Evolutionary conservation across 2,113 vertebrate genomes (phyloP), one percentile per base, ranked within the genome.

Genomic region (Brachirus orientalis): DNA sequence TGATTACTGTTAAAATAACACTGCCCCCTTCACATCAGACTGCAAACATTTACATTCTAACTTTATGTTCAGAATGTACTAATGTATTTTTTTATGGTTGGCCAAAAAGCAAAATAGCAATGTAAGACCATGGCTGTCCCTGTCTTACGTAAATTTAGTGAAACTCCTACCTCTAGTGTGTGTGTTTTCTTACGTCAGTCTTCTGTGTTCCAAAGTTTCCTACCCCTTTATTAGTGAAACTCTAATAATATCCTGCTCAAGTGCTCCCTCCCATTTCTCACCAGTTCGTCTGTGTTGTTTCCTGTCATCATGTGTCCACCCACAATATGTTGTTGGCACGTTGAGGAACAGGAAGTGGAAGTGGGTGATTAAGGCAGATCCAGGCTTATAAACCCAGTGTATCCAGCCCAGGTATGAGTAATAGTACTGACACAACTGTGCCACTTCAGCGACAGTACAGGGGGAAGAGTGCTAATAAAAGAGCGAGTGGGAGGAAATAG

Each of bases 281-380:
- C 53, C 2, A 18, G 19, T 78, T 46, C 1, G 43, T 18, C 69
- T 50, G 50, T 33, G 58, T 33, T n/a, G 64, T 52, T 80, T 79
- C 75, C 72, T 33, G 14, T 76, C 64, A 62, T 80, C 71, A 63
- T 28, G 59, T 57, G 62, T 80, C 70, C 70, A 3, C 83, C 81
- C 81, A 85, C 84, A 33, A 63, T 19, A 43, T 43, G 45, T 53
- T 46, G 56, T 19, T 62, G 69, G 75, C 76, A 69, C 10, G 11
- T 50, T n/a, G 57, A 74, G 68, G 70, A 70, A 75, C 72, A 88
- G 83, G 87, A 90, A 87, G 80, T 75, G 75, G 79, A 88, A 87
- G 85, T 65, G 64, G 81, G 83, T 79, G 66, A 77, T 85, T 84
- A 80, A 83, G 77, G 69, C 80, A 77, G 65, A 79, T 70, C 79